Evolutionary conservation across 2,797 vertebrate species (phyloP).

Genomic region (Acrocephalus scirpaceus): DNA sequence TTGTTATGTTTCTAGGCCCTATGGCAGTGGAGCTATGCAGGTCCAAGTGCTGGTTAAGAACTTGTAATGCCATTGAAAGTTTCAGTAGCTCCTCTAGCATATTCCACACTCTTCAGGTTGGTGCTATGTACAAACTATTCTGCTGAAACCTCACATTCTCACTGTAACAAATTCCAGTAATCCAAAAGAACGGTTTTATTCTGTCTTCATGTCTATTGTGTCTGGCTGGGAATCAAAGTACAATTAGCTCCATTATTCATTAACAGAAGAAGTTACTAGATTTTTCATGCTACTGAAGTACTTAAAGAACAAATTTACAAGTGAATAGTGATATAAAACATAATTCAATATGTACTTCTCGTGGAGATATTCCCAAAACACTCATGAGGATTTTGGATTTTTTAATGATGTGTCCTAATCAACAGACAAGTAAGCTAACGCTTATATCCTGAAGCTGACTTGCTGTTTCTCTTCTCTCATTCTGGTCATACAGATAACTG

Average conservation of each 20-base stretch:
- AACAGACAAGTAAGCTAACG: background rate
- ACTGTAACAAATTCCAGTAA: background rate
- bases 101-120: background rate
- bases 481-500: background rate
- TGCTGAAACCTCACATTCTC: background rate
- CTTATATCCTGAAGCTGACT: background rate
- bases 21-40: rapidly evolving
- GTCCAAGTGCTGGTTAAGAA: background rate
- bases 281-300: background rate
- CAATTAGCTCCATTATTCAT: background rate
- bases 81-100: background rate
- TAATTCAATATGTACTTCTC: background rate
- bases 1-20: background rate
- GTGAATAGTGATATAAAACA: background rate
- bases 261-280: background rate
- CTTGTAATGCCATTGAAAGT: background rate
- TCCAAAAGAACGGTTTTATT: background rate
- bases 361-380: background rate
- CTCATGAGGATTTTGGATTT: background rate
- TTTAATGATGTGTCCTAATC: background rate
- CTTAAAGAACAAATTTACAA: background rate
- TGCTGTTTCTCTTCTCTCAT: background rate
- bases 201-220: background rate
- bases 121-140: background rate
- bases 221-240: background rate